Percentiles rank a stretch among this genome's conserved stretches.
Evolutionary conservation across 2,113 vertebrate genomes (phyloP).

Genomic region (Gymnobelideus leadbeateri): DNA sequence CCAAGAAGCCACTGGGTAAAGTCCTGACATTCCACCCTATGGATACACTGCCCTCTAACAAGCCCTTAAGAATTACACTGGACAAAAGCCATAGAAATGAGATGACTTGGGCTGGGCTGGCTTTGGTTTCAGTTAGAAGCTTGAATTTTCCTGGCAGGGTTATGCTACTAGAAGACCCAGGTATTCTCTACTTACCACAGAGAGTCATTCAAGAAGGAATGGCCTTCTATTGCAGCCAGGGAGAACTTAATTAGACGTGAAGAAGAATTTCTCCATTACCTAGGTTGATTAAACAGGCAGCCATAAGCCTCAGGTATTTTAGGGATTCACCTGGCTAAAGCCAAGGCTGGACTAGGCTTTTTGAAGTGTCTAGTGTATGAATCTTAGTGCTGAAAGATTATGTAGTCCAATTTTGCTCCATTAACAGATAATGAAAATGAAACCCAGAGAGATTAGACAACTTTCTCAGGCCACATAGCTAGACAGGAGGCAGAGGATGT

Average conservation of each 20-base stretch:
- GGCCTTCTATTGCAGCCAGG: background rate
- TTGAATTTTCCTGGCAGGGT: background rate
- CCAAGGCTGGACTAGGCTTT: background rate
- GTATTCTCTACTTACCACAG: slow-evolving; percentile 15
- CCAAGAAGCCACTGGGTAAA: background rate
- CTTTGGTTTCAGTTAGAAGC: background rate
- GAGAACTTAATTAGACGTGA: slow-evolving; percentile 8
- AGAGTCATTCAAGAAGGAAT: background rate
- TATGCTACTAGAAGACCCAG: background rate
- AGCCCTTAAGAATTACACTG: background rate
- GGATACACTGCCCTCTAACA: background rate
- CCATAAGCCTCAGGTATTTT: background rate
- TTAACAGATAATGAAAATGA: background rate
- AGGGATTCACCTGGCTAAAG: background rate
- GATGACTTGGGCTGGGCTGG: background rate
- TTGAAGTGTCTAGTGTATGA: background rate
- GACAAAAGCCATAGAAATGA: background rate
- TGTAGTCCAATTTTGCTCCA: background rate
- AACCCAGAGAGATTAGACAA: background rate
- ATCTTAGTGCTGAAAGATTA: background rate
- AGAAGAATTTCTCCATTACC: background rate
- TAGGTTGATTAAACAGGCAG: background rate
- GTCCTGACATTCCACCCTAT: too few species aligned
- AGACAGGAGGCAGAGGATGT: background rate
- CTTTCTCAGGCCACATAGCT: background rate